Evolutionary conservation across 2,113 vertebrate species (phyloP).

Genomic region (Orthonyx spaldingii): DNA sequence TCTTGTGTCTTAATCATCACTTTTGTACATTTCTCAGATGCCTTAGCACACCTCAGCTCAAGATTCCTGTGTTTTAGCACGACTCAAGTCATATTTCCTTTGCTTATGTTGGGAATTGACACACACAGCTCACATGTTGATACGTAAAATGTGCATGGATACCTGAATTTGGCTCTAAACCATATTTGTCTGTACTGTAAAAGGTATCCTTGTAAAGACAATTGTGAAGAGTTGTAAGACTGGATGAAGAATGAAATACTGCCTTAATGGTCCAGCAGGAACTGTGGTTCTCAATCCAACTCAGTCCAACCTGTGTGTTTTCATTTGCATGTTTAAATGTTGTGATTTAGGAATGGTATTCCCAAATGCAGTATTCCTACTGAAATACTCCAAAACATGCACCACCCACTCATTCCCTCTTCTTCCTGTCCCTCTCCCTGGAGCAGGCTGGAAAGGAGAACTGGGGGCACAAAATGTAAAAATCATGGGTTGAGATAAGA

Average conservation of each 20-base stretch:
- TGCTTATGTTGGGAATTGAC: not conserved
- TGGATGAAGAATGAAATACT: not conserved
- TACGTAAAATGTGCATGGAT: not conserved
- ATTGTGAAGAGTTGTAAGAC: not conserved
- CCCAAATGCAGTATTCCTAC: not conserved
- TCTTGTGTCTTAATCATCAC: not conserved
- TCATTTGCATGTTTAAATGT: not conserved
- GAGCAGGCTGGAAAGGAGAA: not conserved
- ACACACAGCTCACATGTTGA: rapidly evolving
- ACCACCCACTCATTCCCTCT: rapidly evolving
- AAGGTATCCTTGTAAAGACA: not conserved
- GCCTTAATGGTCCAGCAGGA: not conserved
- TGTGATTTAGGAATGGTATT: not conserved
- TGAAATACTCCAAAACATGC: not conserved
- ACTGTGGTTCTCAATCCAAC: not conserved
- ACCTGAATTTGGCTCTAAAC: not conserved
- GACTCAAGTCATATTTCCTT: not conserved
- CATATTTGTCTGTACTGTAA: not conserved
- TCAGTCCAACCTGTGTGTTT: not conserved
- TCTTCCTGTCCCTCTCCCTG: not conserved
- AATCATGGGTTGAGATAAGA: not conserved
- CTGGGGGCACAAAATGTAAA: not conserved
- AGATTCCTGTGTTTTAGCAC: not conserved
- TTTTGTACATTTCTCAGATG: not conserved
- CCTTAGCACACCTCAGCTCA: not conserved